Percentiles rank a stretch among this genome's conserved stretches.
Evolutionary conservation across 2,888 invertebrate genomes (phyloP).

Genomic region (Andrena praecox): DNA sequence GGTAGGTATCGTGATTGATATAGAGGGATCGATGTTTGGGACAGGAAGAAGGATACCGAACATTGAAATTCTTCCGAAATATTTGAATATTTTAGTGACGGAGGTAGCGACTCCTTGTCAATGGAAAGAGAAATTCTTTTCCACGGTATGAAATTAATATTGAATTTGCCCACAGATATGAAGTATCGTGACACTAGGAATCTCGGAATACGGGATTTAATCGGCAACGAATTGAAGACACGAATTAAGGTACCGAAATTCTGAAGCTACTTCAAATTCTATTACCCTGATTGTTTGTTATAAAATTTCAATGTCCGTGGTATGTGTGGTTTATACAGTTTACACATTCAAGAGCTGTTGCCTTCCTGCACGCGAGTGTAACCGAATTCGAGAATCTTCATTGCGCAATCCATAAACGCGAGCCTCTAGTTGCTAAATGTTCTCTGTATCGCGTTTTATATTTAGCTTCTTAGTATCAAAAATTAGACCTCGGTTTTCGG

Average conservation of each 20-base stretch:
- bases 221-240: constrained; percentile 62
- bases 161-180: constrained; percentile 7
- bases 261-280: neutral
- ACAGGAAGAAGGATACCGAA: too few species aligned
- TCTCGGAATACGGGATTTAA: constrained; percentile 35
- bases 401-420: too few species aligned
- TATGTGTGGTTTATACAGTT: too few species aligned
- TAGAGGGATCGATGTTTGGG: neutral
- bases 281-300: neutral
- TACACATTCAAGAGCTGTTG: too few species aligned
- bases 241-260: constrained; percentile 70
- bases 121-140: neutral
- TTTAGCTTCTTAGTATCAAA: neutral
- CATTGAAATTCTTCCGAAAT: too few species aligned
- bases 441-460: neutral
- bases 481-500: neutral
- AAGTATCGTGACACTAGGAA: neutral
- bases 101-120: neutral
- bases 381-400: too few species aligned
- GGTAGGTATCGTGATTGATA: constrained; percentile 4
- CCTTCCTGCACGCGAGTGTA: too few species aligned
- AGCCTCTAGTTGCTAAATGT: too few species aligned
- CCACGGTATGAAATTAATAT: neutral
- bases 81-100: too few species aligned
- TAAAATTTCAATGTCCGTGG: too few species aligned